Conservation (phyloP, 1,140 invertebrate species). For the Drosophila trapezifrons region DNA sequence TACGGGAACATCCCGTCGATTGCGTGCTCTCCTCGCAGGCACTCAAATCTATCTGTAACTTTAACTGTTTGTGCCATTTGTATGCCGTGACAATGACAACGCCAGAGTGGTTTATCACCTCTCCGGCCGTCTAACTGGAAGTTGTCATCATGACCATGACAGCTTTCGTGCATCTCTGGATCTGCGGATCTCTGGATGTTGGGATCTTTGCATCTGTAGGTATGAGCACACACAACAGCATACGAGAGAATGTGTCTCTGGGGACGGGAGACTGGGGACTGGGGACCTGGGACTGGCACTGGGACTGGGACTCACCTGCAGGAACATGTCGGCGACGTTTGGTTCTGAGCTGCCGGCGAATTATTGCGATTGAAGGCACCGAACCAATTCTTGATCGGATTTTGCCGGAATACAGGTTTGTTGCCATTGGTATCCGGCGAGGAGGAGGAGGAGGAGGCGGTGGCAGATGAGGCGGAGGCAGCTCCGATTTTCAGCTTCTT, state of each 20-base stretch:
- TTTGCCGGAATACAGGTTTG: slow-evolving; percentile 80
- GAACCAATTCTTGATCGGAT: slow-evolving; percentile 84
- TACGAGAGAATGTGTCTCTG: slow-evolving; percentile 16
- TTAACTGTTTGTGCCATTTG: slow-evolving; percentile 70
- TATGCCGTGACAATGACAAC: slow-evolving; percentile 69
- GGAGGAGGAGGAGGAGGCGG: slow-evolving; percentile 15
- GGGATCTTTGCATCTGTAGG: slow-evolving; percentile 21
- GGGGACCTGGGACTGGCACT: slow-evolving; percentile 1
- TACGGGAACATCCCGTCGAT: slow-evolving; percentile 19
- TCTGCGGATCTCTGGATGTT: slow-evolving; percentile 10
- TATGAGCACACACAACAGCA: slow-evolving; percentile 9
- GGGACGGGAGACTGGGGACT: slow-evolving; percentile 19
- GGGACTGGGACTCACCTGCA: slow-evolving; percentile 69
- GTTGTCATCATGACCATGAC: slow-evolving; percentile 68
- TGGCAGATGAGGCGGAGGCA: slow-evolving; percentile 24
- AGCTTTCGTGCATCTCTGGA: slow-evolving; percentile 43
- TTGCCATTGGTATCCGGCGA: slow-evolving; percentile 33
- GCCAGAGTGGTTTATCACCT: slow-evolving; percentile 51
- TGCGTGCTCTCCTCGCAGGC: slow-evolving; percentile 47
- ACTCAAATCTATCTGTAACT: slow-evolving; percentile 48
- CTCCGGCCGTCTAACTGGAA: slow-evolving; percentile 62
- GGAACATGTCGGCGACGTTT: slow-evolving; percentile 75
- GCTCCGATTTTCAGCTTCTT: slow-evolving; percentile 67
- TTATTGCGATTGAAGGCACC: slow-evolving; percentile 81
- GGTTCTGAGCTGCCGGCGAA: slow-evolving; percentile 74